Evolutionary conservation across 1,140 invertebrate species (phyloP).

Genomic region (Drosophila simulans): DNA sequence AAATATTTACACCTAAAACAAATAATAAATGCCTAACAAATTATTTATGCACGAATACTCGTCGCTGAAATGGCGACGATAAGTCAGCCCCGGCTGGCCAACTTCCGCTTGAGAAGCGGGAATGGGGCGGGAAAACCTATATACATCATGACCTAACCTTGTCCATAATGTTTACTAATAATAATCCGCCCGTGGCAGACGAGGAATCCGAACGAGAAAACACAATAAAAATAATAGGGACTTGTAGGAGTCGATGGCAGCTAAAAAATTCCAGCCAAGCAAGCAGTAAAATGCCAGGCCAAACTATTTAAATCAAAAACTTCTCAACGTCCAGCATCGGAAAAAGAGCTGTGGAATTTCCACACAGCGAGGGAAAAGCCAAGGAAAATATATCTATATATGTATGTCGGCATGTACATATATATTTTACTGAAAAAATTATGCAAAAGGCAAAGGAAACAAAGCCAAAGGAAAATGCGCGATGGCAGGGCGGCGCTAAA

Average conservation of each 20-base stretch:
- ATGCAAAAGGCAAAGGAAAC: slow-evolving; percentile 31
- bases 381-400: slow-evolving; percentile 1
- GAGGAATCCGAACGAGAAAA: slow-evolving; percentile 28
- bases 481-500: slow-evolving; percentile 52
- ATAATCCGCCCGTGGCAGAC: slow-evolving; percentile 31
- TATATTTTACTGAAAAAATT: slow-evolving; percentile 16
- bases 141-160: slow-evolving; percentile 44
- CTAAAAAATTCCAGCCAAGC: slow-evolving; percentile 60
- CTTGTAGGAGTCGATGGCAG: slow-evolving; percentile 41
- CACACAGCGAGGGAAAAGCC: slow-evolving; percentile 24
- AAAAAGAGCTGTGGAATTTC: slow-evolving; percentile 47
- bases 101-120: slow-evolving; percentile 54
- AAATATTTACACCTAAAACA: slow-evolving; percentile 81
- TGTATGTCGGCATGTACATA: neutral
- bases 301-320: slow-evolving; percentile 76
- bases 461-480: slow-evolving; percentile 60
- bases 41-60: slow-evolving; percentile 75
- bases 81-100: slow-evolving; percentile 68
- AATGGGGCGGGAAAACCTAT: neutral
- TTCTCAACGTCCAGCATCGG: slow-evolving; percentile 44
- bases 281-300: slow-evolving; percentile 55
- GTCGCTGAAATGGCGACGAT: slow-evolving; percentile 74
- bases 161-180: slow-evolving; percentile 56
- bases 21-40: slow-evolving; percentile 79
- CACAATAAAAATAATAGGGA: slow-evolving; percentile 60